These are phyloP conservation scores for Scolopax bukidnonensis DNA, from an alignment of 2,797 vertebrate species.

Conservation along the genomic window DNA sequence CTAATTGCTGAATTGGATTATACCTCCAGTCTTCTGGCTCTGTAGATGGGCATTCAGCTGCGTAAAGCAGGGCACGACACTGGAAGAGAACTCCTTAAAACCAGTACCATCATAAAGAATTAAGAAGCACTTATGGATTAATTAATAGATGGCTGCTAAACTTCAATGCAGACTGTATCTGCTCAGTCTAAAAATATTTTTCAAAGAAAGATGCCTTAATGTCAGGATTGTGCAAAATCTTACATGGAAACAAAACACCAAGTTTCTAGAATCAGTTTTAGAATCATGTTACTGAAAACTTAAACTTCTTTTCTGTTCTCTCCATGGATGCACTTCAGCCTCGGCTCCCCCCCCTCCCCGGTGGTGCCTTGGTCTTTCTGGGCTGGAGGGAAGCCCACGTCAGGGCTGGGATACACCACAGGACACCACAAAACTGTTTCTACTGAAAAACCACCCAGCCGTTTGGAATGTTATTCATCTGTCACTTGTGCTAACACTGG, in stretches of 20 bases:
- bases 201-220: background rate
- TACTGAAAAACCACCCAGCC: background rate
- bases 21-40: background rate
- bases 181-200: background rate
- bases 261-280: background rate
- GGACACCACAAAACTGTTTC: background rate
- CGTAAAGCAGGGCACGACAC: background rate
- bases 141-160: background rate
- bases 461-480: background rate
- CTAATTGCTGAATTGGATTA: background rate
- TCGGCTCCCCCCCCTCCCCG: background rate
- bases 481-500: background rate
- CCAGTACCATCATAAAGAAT: background rate
- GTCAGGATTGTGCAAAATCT: fast-evolving
- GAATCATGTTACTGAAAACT: background rate
- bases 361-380: fast-evolving
- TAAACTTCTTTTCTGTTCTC: background rate
- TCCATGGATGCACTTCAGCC: background rate
- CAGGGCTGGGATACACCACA: background rate
- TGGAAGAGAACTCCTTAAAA: background rate
- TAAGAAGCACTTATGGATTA: too few relatives aligned
- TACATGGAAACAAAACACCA: background rate
- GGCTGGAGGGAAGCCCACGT: background rate
- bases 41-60: background rate
- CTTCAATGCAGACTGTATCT: background rate